Conservation (phyloP, 2,888 invertebrate species). For the Cactoblastis cactorum region DNA sequence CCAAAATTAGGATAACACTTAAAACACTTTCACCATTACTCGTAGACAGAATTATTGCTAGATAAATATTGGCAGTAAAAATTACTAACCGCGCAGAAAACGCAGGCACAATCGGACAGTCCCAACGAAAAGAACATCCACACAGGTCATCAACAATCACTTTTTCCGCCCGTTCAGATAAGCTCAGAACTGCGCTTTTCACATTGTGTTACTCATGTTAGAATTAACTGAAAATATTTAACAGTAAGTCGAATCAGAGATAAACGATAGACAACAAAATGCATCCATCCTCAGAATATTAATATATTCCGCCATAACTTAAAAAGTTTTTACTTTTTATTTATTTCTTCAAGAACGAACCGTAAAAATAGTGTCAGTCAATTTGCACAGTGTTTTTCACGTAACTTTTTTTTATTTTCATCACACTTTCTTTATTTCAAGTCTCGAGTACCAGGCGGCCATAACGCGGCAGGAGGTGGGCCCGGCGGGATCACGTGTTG, state of each 20-base stretch:
- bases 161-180: neutral
- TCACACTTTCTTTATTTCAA: neutral
- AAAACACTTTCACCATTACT: conserved; percentile 12
- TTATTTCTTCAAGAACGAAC: neutral
- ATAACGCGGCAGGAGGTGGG: conserved; percentile 21
- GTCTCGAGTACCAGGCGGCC: conserved; percentile 27
- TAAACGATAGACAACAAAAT: neutral
- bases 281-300: neutral
- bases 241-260: neutral
- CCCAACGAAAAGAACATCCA: conserved; percentile 13
- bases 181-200: neutral
- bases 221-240: neutral
- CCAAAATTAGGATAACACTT: neutral
- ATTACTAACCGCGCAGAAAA: conserved; percentile 10
- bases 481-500: conserved; percentile 21
- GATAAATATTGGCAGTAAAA: conserved; percentile 35
- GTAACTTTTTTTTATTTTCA: neutral
- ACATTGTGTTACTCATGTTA: neutral
- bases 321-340: neutral
- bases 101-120: conserved; percentile 15
- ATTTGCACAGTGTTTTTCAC: neutral
- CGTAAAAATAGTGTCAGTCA: neutral
- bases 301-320: neutral
- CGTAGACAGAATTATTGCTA: conserved; percentile 34
- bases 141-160: neutral